Evolutionary conservation across 2,797 vertebrate genomes (phyloP).

Genomic region (Molossus molossus): DNA sequence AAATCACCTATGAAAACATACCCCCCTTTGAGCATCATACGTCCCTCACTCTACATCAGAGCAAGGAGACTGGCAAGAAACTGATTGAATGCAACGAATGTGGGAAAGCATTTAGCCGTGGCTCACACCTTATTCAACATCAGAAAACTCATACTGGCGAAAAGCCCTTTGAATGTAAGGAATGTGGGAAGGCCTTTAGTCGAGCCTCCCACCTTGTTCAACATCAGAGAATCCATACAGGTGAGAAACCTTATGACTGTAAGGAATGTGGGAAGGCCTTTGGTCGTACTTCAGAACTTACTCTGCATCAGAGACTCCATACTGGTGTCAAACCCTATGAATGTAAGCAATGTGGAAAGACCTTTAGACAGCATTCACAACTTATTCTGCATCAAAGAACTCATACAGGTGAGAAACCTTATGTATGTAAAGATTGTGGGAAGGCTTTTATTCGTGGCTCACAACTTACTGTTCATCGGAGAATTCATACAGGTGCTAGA

Average conservation of each 20-base stretch:
- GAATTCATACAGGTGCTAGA: constrained; percentile 84
- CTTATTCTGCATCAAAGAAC: constrained; percentile 84
- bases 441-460: constrained; percentile 85
- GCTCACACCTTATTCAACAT: constrained; percentile 73
- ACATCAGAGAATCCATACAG: constrained; percentile 79
- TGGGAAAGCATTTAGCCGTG: constrained; percentile 67
- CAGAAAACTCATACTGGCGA: constrained; percentile 74
- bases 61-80: constrained; percentile 54
- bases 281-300: constrained; percentile 78
- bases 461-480: constrained; percentile 83
- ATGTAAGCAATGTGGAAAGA: constrained; percentile 82
- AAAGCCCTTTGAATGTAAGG: constrained; percentile 70
- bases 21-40: not conserved
- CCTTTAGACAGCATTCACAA: constrained; percentile 83
- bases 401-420: constrained; percentile 85
- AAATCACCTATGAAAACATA: not conserved
- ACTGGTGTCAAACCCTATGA: constrained; percentile 82
- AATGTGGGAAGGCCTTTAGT: constrained; percentile 78
- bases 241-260: constrained; percentile 80
- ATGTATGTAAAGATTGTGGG: constrained; percentile 84
- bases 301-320: constrained; percentile 82
- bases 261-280: constrained; percentile 83
- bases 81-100: constrained; percentile 48
- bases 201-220: constrained; percentile 76
- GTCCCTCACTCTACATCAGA: not conserved